Conservation (phyloP, 2,797 vertebrate genomes). For the Danio kyathit region DNA sequence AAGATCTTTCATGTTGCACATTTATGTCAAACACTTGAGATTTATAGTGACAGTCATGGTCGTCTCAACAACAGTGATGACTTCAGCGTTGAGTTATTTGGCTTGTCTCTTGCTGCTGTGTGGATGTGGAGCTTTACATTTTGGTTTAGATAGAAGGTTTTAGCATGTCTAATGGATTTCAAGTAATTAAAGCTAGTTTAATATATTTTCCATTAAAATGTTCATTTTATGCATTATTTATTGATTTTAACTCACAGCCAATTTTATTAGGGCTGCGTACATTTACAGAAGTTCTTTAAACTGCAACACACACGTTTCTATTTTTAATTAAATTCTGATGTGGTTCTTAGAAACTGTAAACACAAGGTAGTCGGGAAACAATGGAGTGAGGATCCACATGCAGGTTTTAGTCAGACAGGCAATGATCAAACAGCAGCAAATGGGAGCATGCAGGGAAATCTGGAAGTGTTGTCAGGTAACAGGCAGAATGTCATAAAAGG, state of each 20-base stretch:
- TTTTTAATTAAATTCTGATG: background rate
- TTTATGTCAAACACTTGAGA: conserved; percentile 27
- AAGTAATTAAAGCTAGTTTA: background rate
- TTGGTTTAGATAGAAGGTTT: background rate
- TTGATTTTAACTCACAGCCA: background rate
- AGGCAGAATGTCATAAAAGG: no score
- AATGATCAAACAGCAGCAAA: no score
- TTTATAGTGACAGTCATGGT: conserved; percentile 1
- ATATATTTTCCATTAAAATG: background rate
- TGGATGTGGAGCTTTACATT: background rate
- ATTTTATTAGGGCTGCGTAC: background rate
- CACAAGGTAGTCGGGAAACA: no score
- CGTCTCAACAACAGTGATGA: conserved; percentile 17
- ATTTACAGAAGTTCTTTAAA: background rate
- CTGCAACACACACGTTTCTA: conserved; percentile 9
- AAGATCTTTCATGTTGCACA: background rate
- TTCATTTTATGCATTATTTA: background rate
- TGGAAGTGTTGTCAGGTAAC: no score
- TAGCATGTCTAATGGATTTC: no score
- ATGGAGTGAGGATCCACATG: no score
- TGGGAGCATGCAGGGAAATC: no score
- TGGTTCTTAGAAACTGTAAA: background rate
- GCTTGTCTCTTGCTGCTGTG: background rate
- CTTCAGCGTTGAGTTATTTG: conserved; percentile 15
- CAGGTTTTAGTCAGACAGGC: no score